These are phyloP conservation scores for Erannis defoliaria DNA, from an alignment of 2,888 invertebrate genomes.

Conservation along the genomic window DNA sequence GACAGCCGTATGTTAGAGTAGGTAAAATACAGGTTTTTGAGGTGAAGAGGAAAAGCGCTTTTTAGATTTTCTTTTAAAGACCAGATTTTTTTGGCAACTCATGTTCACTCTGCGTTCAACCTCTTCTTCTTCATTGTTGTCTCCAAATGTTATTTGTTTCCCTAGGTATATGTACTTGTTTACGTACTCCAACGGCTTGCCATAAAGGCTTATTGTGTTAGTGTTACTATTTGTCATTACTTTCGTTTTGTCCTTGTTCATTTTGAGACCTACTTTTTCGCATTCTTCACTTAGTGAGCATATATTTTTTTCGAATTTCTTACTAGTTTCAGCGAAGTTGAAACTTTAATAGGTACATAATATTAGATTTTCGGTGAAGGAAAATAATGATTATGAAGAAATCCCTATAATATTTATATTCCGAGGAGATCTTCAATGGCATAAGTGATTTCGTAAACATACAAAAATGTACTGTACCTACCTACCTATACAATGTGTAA, in stretches of 20 bases:
- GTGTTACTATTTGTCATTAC: constrained; percentile 1
- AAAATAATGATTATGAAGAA: too few relatives aligned
- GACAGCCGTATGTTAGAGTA: too few relatives aligned
- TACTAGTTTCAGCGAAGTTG: not conserved
- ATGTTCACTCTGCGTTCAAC: not conserved
- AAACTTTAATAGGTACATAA: too few relatives aligned
- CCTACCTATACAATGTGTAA: too few relatives aligned
- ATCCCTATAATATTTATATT: too few relatives aligned
- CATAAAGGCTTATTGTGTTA: not conserved
- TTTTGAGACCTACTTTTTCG: constrained; percentile 1
- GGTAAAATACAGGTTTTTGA: too few relatives aligned
- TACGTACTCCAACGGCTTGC: not conserved
- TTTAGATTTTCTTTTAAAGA: not conserved
- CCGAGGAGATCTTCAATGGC: too few relatives aligned
- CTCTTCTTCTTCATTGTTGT: not conserved
- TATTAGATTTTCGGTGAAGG: too few relatives aligned
- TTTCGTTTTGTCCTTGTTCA: not conserved
- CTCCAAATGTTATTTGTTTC: constrained; percentile 1
- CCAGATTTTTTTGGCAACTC: not conserved
- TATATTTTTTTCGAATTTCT: not conserved
- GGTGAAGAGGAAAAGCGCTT: not conserved
- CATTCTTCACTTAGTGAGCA: not conserved
- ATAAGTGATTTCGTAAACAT: too few relatives aligned
- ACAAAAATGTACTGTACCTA: too few relatives aligned
- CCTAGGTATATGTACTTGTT: not conserved